Evolutionary conservation across 2,113 vertebrate species (phyloP), one percentile per base, ranked within the genome.

Genomic region (Alligator sinensis): DNA sequence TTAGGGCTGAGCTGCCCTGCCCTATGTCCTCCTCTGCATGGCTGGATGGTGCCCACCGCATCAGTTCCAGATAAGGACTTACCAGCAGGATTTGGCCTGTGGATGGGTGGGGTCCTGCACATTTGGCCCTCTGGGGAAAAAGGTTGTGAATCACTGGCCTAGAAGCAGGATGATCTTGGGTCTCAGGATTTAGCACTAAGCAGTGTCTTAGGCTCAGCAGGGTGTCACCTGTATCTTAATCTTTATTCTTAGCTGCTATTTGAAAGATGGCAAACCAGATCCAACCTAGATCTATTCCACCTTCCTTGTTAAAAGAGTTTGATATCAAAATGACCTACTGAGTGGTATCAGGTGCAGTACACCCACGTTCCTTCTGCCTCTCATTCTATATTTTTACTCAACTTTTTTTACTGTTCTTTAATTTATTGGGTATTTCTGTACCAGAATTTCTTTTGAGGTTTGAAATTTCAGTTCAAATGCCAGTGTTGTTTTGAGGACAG

Each of bases 401-500:
- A 6, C 14, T 74, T 47, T 47, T 47, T 19, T 59, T 77, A 30
- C 47, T 82, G 16, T 76, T 30, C 17, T 21, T 76, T 28, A 10
- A 0, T 16, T 18, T 70, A 10, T 0, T 0, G 5, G 9, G 1
- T 14, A 16, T 79, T 82, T 60, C 63, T n/a, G 59, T 30, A n/a
- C 47, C 54, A 25, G 22, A 0, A 60, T 80, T 77, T 6, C 25
- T 79, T 85, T 68, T 70, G 47, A 34, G 77, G 47, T 25, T 63
- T 76, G 28, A 54, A 91, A 66, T 14, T 11, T 72, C 59, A 81
- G 22, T 78, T 89, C 34, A 63, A 14, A 2, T 60, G 68, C 27
- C 19, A 34, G 34, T 47, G 11, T 27, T 25, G 68, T 38, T 63
- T n/a, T 15, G 12, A 91, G 8, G 54, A 47, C 57, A 61, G 57